phyloP scores from a whole-genome alignment of 2,113 vertebrate species.

The Hystrix brachyura region DNA sequence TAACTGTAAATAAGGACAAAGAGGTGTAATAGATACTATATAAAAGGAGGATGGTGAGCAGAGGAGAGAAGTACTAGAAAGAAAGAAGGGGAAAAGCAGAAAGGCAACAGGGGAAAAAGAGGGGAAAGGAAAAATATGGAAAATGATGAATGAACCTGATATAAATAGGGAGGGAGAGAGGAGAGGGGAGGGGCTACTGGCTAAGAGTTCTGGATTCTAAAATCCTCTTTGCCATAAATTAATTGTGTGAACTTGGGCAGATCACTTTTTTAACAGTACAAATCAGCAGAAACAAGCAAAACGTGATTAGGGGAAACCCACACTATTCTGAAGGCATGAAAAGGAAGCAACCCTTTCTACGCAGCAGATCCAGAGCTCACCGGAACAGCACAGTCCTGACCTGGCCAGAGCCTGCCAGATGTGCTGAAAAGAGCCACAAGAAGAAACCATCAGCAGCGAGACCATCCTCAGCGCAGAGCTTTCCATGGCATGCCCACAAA shows the following conservation, averaged over 20 bases:
- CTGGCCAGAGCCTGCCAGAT: background rate
- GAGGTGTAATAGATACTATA: no score
- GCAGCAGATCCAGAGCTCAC: background rate
- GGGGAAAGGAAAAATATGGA: no score
- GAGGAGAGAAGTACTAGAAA: no score
- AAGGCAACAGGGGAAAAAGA: no score
- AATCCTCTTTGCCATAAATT: background rate
- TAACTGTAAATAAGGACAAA: no score
- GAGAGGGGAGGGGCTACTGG: no score
- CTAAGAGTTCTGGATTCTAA: constrained; percentile 3
- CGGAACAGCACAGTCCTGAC: background rate
- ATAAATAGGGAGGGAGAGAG: no score
- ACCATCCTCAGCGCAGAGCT: background rate
- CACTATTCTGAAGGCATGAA: background rate
- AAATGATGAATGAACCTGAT: no score
- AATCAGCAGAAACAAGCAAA: constrained; percentile 58
- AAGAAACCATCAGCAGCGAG: background rate
- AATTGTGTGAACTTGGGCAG: background rate
- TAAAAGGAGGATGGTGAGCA: no score
- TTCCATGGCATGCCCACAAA: background rate
- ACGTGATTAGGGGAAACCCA: background rate
- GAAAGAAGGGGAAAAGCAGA: no score
- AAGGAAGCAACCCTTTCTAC: constrained; percentile 25
- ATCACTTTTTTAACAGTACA: constrained; percentile 45
- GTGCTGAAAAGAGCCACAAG: background rate